Evolutionary conservation across 2,888 invertebrate genomes (phyloP).

Genomic region (Cyclophora punctaria): DNA sequence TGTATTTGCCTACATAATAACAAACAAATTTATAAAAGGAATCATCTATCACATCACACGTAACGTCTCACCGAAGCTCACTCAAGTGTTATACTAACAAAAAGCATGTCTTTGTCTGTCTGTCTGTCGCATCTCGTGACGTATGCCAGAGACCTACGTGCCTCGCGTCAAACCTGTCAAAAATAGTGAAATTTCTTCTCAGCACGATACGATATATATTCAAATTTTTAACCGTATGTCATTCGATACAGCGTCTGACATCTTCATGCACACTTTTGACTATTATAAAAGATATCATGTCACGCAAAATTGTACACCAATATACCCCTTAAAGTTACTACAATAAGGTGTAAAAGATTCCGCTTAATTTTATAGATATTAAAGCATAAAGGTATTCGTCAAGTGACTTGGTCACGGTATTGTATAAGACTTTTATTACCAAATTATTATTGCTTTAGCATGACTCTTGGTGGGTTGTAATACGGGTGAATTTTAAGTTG

Average conservation of each 20-base stretch:
- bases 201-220: constrained; percentile 63
- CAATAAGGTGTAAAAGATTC: constrained; percentile 1
- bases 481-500: constrained; percentile 23
- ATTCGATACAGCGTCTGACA: constrained; percentile 62
- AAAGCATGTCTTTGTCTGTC: constrained; percentile 38
- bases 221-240: constrained; percentile 58
- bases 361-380: constrained; percentile 7
- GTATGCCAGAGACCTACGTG: constrained; percentile 26
- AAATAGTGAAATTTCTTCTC: constrained; percentile 63
- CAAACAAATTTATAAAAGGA: background rate
- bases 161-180: constrained; percentile 52
- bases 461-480: constrained; percentile 12
- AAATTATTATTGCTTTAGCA: constrained; percentile 9
- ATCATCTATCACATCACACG: constrained; percentile 19
- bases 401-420: constrained; percentile 54
- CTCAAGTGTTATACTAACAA: constrained; percentile 38
- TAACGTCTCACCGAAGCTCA: constrained; percentile 15
- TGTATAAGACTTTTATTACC: constrained; percentile 32
- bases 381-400: constrained; percentile 59
- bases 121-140: constrained; percentile 29
- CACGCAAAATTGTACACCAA: constrained; percentile 11
- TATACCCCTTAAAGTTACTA: constrained; percentile 10
- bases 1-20: no score
- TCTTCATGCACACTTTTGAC: constrained; percentile 51
- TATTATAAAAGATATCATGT: constrained; percentile 25